Evolutionary conservation across 2,797 vertebrate genomes (phyloP), one percentile per base, ranked within the genome.

Genomic region (Aphelocoma californica): DNA sequence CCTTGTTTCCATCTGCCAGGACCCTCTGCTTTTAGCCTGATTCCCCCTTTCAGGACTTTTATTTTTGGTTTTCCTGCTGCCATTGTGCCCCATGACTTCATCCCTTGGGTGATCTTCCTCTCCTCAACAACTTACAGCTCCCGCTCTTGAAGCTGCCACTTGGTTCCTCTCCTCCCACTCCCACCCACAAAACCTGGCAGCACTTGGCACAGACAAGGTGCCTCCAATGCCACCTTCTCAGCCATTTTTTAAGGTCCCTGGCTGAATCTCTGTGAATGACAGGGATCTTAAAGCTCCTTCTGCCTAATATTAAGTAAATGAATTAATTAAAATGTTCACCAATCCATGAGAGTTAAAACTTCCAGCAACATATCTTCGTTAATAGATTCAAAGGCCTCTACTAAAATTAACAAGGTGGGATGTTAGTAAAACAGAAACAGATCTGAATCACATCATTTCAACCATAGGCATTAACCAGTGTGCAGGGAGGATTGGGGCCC

Each of bases 391-490:
- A 94, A 84, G 70, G 62, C 53, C 44, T 81, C 90, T 89, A 88
- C 58, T 81, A 86, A 91, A 89, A 91, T 92, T 86, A 94, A 86
- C 78, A 86, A 84, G 78, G 53, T 34, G 71, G 61, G 66, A 91
- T 62, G 57, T 74, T 67, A 78, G 69, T 82, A 50, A 80, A 88
- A 77, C 47, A 77, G 72, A 86, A 72, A 87, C 4, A 67, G 71
- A 61, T 45, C 62, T 57, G 38, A 91, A 87, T 6, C 16, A 48
- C 67, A 75, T 56, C 14, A 64, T 48, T 65, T 54, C 75, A 71
- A 28, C 40, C 70, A 40, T 0, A 2, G n/a, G 32, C 56, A 25
- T 72, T 48, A 65, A 65, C 17, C 10, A 8, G 1, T 8, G 14
- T 6, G 2, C 53, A 36, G 34, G 12, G 32, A 69, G n/a, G 24